Evolutionary conservation across 2,113 vertebrate genomes (phyloP), one percentile per base, ranked within the genome.

Genomic region (Misgurnus mizolepis): DNA sequence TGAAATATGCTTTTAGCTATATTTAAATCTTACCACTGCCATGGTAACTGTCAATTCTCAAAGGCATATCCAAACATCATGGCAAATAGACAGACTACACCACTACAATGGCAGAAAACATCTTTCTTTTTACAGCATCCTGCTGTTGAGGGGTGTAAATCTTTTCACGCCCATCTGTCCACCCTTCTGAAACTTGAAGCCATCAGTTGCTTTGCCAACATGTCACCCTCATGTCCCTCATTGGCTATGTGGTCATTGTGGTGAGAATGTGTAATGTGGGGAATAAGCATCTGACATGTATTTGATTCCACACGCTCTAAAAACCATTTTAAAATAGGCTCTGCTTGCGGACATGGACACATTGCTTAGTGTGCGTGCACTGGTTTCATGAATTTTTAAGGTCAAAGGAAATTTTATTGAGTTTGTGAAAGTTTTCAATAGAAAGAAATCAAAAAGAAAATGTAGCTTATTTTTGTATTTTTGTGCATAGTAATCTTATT

Each of bases 131-230:
- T 41, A 80, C 68, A 55, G 41, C 67, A 72, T 72, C 67, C 67
- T 58, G 12, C 34, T 78, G 85, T 87, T 88, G 86, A 84, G 18
- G 73, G 4, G 88, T 10, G 86, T 88, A 88, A 87, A 89, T 90
- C 87, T 90, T 86, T 86, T 72, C 56, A 65, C 58, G 78, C 84
- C 80, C 83, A 85, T 49, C 79, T 76, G 68, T 81, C 79, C 72
- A 47, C 69, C 79, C 55, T 73, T n/a, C 12, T 56, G 90, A 89
- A 91, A 91, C 85, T 64, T 60, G 89, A 91, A 49, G 81, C 82
- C 66, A 65, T 10, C 72, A 64, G 84, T 72, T 1, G 0, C 68
- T 65, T 82, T 83, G 87, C 88, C 89, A 89, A n/a, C 84, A 85
- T 88, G 82, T 62, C 65, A 75, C 60, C 18, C 70, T 82, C 85